These are phyloP conservation scores for Thyatira batis DNA, from an alignment of 2,888 invertebrate species.

Conservation along the genomic window DNA sequence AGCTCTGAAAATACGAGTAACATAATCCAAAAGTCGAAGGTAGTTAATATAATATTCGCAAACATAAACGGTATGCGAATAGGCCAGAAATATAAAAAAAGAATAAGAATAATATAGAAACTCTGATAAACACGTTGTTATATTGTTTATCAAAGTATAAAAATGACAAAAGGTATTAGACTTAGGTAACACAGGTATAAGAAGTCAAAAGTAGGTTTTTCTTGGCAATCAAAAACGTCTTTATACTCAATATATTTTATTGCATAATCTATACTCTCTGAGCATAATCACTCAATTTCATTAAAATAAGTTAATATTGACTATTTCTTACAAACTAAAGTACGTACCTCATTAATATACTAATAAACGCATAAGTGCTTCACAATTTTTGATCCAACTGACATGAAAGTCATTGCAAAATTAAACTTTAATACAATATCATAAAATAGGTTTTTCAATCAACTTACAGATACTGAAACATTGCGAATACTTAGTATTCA, in stretches of 20 bases:
- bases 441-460: background rate
- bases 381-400: background rate
- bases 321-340: conserved; percentile 14
- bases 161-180: too few species aligned
- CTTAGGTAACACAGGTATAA: too few species aligned
- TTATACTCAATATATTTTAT: conserved; percentile 17
- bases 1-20: too few species aligned
- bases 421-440: background rate
- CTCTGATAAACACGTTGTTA: too few species aligned
- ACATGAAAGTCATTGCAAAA: background rate
- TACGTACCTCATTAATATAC: background rate
- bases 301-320: conserved; percentile 28
- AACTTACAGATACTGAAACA: background rate
- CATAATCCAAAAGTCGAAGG: too few species aligned
- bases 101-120: too few species aligned
- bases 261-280: conserved; percentile 30
- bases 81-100: too few species aligned
- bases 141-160: too few species aligned
- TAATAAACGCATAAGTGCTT: background rate
- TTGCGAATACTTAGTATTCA: conserved; percentile 7
- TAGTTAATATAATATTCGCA: too few species aligned
- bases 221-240: too few species aligned
- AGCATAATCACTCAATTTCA: conserved; percentile 18
- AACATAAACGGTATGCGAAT: too few species aligned
- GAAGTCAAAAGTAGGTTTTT: too few species aligned